A percentile compares a stretch with the other conserved stretches of the same genome.
Evolutionary conservation across 2,113 vertebrate genomes (phyloP).

Genomic region (Fregetta grallaria): DNA sequence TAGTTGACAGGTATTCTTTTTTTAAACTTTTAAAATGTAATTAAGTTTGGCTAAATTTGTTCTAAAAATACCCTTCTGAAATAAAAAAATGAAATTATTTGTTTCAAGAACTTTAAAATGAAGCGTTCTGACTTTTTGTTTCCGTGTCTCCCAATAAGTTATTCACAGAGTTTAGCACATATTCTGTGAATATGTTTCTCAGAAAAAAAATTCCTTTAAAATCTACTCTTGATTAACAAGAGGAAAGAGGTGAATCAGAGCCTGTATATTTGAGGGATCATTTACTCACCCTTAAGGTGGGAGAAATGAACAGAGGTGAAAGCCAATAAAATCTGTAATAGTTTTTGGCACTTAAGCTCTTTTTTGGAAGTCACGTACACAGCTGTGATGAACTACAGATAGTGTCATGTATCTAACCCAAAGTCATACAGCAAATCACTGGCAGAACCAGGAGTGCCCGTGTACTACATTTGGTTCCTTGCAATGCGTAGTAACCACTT

Average conservation of each 20-base stretch:
- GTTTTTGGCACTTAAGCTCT: conserved; percentile 5
- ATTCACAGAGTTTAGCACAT: background rate
- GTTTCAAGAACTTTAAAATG: background rate
- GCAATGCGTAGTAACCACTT: background rate
- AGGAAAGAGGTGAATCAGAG: background rate
- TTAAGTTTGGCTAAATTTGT: background rate
- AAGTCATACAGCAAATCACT: background rate
- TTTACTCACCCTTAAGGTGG: background rate
- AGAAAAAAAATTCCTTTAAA: conserved; percentile 23
- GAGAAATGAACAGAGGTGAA: conserved; percentile 32
- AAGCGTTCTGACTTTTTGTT: background rate
- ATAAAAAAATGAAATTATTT: background rate
- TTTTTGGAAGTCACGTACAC: conserved; percentile 4
- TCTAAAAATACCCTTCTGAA: background rate
- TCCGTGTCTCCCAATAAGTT: background rate
- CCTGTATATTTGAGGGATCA: background rate
- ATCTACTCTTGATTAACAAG: conserved; percentile 42
- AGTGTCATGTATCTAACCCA: background rate
- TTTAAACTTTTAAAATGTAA: background rate
- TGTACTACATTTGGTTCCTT: accelerated
- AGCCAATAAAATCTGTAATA: background rate
- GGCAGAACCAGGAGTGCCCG: background rate
- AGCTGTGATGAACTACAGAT: conserved; percentile 14
- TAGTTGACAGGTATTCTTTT: background rate
- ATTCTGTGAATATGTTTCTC: background rate